Evolutionary conservation across 2,888 invertebrate species (phyloP), one percentile per base, ranked within the genome.

Genomic region (Dryobota labecula): DNA sequence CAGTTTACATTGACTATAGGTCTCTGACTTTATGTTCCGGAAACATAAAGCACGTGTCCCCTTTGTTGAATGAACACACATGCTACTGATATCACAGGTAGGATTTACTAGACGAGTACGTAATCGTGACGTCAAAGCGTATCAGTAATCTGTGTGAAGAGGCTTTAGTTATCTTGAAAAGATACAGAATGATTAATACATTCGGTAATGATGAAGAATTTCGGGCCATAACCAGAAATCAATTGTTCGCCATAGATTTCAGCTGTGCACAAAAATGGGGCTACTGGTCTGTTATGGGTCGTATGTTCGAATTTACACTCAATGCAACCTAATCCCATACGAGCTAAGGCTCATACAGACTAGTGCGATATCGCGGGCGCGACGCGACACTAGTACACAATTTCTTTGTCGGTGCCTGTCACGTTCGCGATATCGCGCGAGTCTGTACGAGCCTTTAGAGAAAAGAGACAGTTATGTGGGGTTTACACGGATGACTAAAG

Each of bases 401-500:
- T n/a, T n/a, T n/a, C n/a, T n/a, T n/a, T n/a, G n/a, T n/a, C n/a
- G n/a, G n/a, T n/a, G n/a, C n/a, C n/a, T n/a, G n/a, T n/a, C n/a
- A n/a, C n/a, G n/a, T n/a, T n/a, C n/a, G n/a, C n/a, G n/a, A n/a
- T n/a, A n/a, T n/a, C n/a, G n/a, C n/a, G n/a, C n/a, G n/a, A n/a
- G n/a, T n/a, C n/a, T n/a, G n/a, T n/a, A n/a, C n/a, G n/a, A n/a
- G n/a, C n/a, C n/a, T n/a, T n/a, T n/a, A n/a, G n/a, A n/a, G n/a
- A n/a, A n/a, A n/a, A n/a, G n/a, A n/a, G n/a, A n/a, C n/a, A n/a
- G n/a, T n/a, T n/a, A n/a, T n/a, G n/a, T n/a, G 41, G 41, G 41
- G 87, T 87, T 87, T 87, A 88, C 86, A 86, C 87, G 84, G 86
- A 84, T 87, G 87, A 88, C 83, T 86, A 87, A 86, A 87, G 86